A percentile compares a stretch with the other conserved stretches of the same genome.
Conservation (phyloP, 2,797 vertebrate genomes). For the Rousettus madagascariensis region DNA sequence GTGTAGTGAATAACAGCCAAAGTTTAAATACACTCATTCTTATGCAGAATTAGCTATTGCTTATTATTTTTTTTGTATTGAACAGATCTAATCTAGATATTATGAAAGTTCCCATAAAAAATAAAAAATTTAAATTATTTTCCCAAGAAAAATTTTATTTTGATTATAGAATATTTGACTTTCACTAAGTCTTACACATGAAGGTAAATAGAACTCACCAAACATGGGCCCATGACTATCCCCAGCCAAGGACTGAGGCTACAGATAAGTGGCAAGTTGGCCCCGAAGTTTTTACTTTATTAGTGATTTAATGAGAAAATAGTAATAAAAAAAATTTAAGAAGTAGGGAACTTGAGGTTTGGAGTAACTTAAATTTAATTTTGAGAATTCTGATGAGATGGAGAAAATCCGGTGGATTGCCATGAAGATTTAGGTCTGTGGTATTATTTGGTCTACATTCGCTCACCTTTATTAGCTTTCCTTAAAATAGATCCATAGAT, state of each 20-base stretch:
- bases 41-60: background rate
- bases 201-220: background rate
- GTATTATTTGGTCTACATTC: background rate
- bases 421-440: background rate
- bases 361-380: background rate
- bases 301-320: background rate
- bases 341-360: background rate
- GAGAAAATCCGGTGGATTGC: background rate
- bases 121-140: background rate
- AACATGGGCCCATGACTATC: background rate
- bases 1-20: background rate
- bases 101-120: background rate
- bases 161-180: background rate
- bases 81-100: background rate
- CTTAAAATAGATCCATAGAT: background rate
- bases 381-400: background rate
- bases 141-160: background rate
- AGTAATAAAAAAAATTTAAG: background rate
- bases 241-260: rapidly evolving
- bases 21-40: background rate
- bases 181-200: background rate
- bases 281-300: background rate
- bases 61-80: background rate
- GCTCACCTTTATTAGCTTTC: background rate
- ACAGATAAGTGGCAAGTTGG: background rate